Evolutionary conservation across 2,888 invertebrate genomes (phyloP).

Genomic region (Hirudinaria manillensis): DNA sequence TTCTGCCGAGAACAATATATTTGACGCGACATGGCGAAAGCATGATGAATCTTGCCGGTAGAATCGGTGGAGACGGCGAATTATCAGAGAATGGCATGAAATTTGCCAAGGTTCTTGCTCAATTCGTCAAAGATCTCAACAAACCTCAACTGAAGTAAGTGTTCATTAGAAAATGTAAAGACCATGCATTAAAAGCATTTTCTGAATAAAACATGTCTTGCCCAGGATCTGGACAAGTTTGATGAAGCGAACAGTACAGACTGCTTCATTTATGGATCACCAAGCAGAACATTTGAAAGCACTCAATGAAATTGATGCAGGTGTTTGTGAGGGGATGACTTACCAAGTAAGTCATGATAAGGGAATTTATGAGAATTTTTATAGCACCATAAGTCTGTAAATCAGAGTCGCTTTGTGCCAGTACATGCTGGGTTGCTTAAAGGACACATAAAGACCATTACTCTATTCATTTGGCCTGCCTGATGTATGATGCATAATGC

Average conservation of each 20-base stretch:
- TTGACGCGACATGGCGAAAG: slow-evolving; percentile 97
- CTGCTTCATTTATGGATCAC: slow-evolving; percentile 74
- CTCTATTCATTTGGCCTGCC: no score
- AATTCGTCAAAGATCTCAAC: slow-evolving; percentile 23
- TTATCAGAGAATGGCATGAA: slow-evolving; percentile 72
- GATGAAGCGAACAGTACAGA: slow-evolving; percentile 90
- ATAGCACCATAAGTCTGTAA: no score
- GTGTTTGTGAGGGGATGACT: slow-evolving; percentile 89
- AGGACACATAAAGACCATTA: no score
- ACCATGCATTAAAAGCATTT: neutral
- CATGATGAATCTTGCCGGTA: slow-evolving; percentile 80
- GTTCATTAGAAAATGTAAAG: neutral
- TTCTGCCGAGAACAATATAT: slow-evolving; percentile 93
- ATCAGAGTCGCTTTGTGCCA: no score
- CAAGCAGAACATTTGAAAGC: slow-evolving; percentile 98
- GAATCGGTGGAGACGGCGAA: slow-evolving; percentile 92
- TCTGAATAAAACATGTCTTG: neutral
- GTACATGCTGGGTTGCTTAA: no score
- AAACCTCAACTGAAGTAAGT: slow-evolving; percentile 27
- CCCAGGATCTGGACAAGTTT: slow-evolving; percentile 91
- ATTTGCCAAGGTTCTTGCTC: slow-evolving; percentile 27
- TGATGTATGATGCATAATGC: no score
- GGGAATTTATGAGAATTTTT: neutral
- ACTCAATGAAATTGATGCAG: slow-evolving; percentile 97
- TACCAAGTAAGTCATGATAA: slow-evolving; percentile 59